Evolutionary conservation across 1,140 invertebrate species (phyloP).

Genomic region (Adelges cooleyi): DNA sequence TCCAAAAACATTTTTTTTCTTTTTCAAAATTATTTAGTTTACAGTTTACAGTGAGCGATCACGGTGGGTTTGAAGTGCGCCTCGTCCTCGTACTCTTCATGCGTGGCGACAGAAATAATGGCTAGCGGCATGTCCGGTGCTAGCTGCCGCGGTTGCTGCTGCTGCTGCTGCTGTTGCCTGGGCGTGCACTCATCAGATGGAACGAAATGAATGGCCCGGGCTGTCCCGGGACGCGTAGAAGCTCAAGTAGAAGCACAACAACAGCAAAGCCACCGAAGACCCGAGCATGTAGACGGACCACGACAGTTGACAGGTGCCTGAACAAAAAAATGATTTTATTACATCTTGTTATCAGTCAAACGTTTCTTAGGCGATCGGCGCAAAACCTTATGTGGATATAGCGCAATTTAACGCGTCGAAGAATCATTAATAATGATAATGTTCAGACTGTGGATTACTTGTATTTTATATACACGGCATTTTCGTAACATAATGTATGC

Average conservation of each 20-base stretch:
- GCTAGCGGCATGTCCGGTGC: conserved; percentile 9
- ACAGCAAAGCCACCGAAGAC: conserved; percentile 43
- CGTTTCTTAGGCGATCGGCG: no score
- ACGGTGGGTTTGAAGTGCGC: conserved; percentile 8
- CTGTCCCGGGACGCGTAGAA: conserved; percentile 42
- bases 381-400: no score
- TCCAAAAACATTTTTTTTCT: no score
- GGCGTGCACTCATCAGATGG: conserved; percentile 27
- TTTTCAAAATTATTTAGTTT: neutral
- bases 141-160: neutral
- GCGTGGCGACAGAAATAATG: conserved; percentile 10
- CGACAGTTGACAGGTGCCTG: conserved; percentile 50
- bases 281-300: conserved; percentile 51
- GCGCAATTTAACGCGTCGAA: no score
- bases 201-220: conserved; percentile 31
- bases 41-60: conserved; percentile 23
- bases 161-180: neutral
- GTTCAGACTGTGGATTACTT: no score
- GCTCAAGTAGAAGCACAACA: conserved; percentile 48
- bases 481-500: no score
- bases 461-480: no score
- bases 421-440: no score
- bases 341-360: no score
- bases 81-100: neutral
- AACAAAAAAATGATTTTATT: no score